A percentile compares a stretch with the other conserved stretches of the same genome.
phyloP scores from a whole-genome alignment of 2,113 vertebrate genomes.

The Plecturocebus donacophilus region DNA sequence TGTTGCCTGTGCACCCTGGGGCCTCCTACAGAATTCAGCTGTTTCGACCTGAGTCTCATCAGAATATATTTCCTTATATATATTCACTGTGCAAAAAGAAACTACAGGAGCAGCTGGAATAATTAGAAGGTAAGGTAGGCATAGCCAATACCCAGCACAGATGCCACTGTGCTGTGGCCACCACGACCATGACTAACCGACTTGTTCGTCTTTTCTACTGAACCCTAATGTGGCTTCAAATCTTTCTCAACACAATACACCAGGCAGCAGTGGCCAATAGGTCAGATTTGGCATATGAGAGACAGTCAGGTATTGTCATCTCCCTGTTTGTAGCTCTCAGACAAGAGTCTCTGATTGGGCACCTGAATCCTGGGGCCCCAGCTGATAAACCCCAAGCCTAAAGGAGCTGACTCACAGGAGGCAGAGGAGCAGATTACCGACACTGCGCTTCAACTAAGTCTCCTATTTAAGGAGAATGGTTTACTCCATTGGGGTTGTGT shows the following conservation, averaged over 20 bases:
- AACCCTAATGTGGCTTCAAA: background rate
- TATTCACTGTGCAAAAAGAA: background rate
- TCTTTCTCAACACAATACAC: background rate
- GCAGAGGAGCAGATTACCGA: background rate
- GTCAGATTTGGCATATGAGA: background rate
- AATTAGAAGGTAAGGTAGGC: background rate
- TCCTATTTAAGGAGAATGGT: background rate
- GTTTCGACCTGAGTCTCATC: background rate
- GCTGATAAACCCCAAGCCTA: background rate
- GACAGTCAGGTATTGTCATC: background rate
- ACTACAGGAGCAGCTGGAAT: background rate
- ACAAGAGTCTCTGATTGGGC: background rate
- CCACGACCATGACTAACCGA: background rate
- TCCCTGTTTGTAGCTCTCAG: background rate
- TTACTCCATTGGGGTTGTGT: background rate
- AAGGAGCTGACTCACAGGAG: background rate
- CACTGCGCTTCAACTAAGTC: background rate
- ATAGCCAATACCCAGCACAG: background rate
- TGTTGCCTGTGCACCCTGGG: background rate
- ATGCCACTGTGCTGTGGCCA: background rate
- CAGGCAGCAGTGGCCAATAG: background rate
- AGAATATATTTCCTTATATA: background rate
- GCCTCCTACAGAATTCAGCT: conserved; percentile 38
- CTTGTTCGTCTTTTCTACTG: background rate
- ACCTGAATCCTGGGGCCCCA: background rate